Percentiles rank a stretch among this genome's conserved stretches.
phyloP scores from a whole-genome alignment of 2,113 vertebrate genomes.

The Arenaria interpres region DNA sequence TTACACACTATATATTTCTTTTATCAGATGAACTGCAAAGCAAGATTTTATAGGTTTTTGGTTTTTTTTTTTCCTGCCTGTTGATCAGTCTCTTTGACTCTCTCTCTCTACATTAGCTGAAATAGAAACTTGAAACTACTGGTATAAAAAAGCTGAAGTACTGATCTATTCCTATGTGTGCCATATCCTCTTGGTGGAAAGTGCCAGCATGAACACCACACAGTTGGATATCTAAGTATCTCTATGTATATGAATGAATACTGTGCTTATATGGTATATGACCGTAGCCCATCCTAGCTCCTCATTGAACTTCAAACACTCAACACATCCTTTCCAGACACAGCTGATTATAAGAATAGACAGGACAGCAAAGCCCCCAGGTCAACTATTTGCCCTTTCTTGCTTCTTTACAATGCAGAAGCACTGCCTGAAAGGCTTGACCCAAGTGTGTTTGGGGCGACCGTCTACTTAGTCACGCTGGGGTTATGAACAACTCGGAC shows the following conservation, averaged over 20 bases:
- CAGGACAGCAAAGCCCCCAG: neutral
- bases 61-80: neutral
- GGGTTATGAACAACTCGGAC: neutral
- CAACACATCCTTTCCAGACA: neutral
- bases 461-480: neutral
- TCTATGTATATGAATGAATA: neutral
- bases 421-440: neutral
- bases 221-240: neutral
- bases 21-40: slow-evolving; percentile 14
- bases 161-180: neutral
- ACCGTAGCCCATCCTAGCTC: neutral
- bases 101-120: neutral
- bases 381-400: neutral
- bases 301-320: neutral
- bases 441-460: neutral
- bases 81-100: slow-evolving; percentile 8
- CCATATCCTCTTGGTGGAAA: neutral
- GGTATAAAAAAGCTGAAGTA: neutral
- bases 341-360: neutral
- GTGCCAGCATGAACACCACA: neutral
- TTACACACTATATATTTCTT: slow-evolving; percentile 2
- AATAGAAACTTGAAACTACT: slow-evolving; percentile 21
- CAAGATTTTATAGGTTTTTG: neutral
- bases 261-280: neutral
- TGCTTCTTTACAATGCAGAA: neutral